Evolutionary conservation across 2,113 vertebrate species (phyloP).

Genomic region (Tricholaema leucomelas): DNA sequence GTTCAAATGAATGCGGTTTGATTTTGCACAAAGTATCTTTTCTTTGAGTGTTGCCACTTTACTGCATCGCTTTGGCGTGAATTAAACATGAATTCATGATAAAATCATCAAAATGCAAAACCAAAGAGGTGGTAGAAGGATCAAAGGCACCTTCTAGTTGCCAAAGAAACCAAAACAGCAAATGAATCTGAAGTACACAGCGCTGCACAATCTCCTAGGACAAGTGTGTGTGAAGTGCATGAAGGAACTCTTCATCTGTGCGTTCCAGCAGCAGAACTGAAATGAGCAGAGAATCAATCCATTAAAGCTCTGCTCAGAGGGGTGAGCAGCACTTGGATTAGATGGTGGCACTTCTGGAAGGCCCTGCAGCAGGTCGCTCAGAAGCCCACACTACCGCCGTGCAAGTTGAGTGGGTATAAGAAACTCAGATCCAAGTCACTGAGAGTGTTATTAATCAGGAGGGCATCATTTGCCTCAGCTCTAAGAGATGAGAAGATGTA

Average conservation of each 20-base stretch:
- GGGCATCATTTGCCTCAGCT: not conserved
- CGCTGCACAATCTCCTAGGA: not conserved
- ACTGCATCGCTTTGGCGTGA: constrained; percentile 53
- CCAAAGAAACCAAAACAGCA: constrained; percentile 59
- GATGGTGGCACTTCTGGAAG: not conserved
- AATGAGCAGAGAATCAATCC: not conserved
- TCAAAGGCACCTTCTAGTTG: constrained; percentile 66
- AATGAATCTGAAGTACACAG: constrained; percentile 42
- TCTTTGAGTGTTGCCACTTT: constrained; percentile 66
- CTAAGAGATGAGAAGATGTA: not conserved
- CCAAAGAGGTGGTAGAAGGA: constrained; percentile 43
- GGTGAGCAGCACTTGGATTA: not conserved
- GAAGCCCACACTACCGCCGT: not conserved
- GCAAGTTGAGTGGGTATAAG: not conserved
- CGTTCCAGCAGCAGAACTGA: not conserved
- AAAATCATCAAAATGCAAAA: constrained; percentile 75
- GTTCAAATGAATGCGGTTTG: constrained; percentile 59
- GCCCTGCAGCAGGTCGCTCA: rapidly evolving
- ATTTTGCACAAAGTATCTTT: constrained; percentile 44
- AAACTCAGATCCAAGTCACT: not conserved
- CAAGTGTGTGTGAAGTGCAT: not conserved
- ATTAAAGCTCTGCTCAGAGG: not conserved
- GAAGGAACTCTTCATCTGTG: not conserved
- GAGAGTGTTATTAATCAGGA: not conserved
- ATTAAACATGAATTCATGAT: constrained; percentile 72